phyloP scores from a whole-genome alignment of 2,797 vertebrate species.

The Karalla daura region DNA sequence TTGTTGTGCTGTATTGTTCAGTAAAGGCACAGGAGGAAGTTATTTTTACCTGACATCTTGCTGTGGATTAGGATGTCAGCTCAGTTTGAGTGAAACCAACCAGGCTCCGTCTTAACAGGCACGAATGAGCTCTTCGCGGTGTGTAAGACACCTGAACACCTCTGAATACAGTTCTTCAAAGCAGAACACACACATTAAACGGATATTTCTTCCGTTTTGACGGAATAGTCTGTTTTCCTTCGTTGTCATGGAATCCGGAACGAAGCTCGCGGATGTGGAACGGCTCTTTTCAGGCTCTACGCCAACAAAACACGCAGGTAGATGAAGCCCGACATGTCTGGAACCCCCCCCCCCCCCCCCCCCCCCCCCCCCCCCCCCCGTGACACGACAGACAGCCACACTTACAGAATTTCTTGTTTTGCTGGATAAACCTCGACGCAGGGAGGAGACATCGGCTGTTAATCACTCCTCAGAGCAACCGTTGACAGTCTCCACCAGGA shows the following conservation, averaged over 20 bases:
- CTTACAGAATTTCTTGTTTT: slow-evolving; percentile 72
- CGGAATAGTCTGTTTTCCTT: background rate
- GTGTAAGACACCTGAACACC: background rate
- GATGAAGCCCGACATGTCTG: background rate
- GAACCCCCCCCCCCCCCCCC: no score
- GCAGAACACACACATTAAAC: background rate
- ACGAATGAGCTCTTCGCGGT: background rate
- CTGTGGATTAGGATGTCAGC: slow-evolving; percentile 34
- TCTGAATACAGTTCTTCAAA: no score
- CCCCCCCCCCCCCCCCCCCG: no score
- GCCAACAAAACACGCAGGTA: background rate
- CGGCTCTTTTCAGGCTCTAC: background rate
- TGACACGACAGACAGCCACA: slow-evolving; percentile 37
- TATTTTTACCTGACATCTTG: background rate
- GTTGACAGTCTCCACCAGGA: slow-evolving; percentile 76
- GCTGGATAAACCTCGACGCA: slow-evolving; percentile 31
- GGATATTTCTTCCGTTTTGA: background rate
- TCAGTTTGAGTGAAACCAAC: background rate
- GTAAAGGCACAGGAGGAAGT: slow-evolving; percentile 28
- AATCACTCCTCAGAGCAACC: slow-evolving; percentile 8
- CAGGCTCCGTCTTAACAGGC: background rate
- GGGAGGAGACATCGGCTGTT: slow-evolving; percentile 43
- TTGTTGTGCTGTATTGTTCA: background rate
- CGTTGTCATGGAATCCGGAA: background rate
- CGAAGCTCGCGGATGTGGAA: slow-evolving; percentile 12